These are phyloP conservation scores for Himalopsyche japonica DNA, from an alignment of 2,888 invertebrate species.

Conservation along the genomic window DNA sequence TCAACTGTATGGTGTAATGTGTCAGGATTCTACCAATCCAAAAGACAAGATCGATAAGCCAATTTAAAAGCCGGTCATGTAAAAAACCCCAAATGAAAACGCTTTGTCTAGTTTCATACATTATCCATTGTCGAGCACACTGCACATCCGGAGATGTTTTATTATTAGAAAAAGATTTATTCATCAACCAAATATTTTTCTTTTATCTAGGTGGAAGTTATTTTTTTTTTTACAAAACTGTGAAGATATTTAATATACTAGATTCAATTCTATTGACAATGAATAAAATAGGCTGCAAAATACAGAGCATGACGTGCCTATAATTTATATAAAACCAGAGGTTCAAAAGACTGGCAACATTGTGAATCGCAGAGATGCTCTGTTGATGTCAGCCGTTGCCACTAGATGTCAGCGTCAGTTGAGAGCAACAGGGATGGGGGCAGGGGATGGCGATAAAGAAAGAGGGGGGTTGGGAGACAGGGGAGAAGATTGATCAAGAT, in stretches of 20 bases:
- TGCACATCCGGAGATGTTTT: neutral
- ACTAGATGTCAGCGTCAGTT: constrained; percentile 48
- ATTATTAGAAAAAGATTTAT: too few relatives aligned
- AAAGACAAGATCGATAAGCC: constrained; percentile 24
- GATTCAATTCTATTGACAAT: neutral
- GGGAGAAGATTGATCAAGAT: constrained; percentile 26
- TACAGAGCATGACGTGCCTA: neutral
- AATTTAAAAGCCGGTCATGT: constrained; percentile 34
- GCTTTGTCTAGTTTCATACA: neutral
- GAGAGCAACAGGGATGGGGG: constrained; percentile 54
- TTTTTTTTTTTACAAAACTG: too few relatives aligned
- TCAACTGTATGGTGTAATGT: neutral
- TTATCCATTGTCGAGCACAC: neutral
- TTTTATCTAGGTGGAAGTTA: too few relatives aligned
- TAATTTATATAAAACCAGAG: neutral
- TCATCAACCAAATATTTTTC: too few relatives aligned
- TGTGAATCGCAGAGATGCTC: neutral
- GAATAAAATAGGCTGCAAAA: neutral
- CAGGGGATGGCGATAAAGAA: constrained; percentile 43
- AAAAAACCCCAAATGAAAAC: neutral
- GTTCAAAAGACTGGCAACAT: neutral
- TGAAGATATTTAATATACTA: neutral
- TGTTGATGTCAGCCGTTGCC: neutral
- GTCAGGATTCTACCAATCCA: constrained; percentile 25
- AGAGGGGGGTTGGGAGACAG: constrained; percentile 42